Conservation (phyloP, 2,113 vertebrate species). For the Alethe diademata region DNA sequence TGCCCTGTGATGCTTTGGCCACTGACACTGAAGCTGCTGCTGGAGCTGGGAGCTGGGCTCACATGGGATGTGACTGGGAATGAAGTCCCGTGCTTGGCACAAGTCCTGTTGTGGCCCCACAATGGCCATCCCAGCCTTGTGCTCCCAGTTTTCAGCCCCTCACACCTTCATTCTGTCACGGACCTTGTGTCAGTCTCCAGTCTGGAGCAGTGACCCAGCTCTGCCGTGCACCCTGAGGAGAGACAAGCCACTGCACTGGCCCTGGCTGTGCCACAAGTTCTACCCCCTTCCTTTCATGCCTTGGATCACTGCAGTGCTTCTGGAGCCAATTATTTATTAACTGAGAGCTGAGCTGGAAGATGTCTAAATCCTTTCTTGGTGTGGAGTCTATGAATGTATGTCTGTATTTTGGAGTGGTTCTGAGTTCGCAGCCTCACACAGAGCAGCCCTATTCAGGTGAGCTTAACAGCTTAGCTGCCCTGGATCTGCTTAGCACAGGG, state of each 20-base stretch:
- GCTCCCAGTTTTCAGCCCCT: neutral
- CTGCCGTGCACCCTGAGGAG: neutral
- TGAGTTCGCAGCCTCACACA: neutral
- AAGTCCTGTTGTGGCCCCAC: neutral
- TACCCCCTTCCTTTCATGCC: neutral
- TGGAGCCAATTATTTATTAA: neutral
- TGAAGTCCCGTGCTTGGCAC: neutral
- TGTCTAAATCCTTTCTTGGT: neutral
- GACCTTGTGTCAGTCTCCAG: neutral
- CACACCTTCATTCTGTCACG: neutral
- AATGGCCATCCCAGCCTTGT: neutral
- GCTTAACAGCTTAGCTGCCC: constrained; percentile 20
- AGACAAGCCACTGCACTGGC: neutral
- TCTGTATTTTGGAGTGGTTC: neutral
- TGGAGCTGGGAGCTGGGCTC: neutral
- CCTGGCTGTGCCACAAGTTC: neutral
- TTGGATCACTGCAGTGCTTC: neutral
- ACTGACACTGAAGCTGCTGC: neutral
- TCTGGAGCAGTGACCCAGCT: neutral
- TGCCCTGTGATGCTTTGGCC: neutral
- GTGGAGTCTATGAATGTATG: neutral
- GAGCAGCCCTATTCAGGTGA: neutral
- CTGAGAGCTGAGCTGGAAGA: neutral
- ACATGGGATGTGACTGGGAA: neutral
- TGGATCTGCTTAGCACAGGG: constrained; percentile 6